Conservation (phyloP, 2,888 invertebrate genomes). For the Frankliniella fusca region DNA sequence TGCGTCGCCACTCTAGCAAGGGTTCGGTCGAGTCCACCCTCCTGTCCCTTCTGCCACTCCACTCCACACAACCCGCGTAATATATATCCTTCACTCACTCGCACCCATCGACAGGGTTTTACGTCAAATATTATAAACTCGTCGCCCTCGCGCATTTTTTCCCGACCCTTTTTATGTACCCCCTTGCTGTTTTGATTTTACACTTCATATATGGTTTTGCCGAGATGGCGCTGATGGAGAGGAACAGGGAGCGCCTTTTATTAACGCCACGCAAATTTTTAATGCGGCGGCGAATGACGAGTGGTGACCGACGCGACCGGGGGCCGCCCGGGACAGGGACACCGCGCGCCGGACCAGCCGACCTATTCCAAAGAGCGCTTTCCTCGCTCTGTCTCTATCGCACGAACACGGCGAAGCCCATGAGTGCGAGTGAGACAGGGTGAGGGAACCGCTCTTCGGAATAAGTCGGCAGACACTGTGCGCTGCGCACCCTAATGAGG, state of each 20-base stretch:
- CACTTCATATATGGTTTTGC: too few species aligned
- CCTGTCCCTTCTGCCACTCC: background rate
- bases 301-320: background rate
- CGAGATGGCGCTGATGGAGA: too few species aligned
- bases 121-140: background rate
- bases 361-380: too few species aligned
- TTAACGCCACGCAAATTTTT: background rate
- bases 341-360: too few species aligned
- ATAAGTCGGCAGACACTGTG: too few species aligned
- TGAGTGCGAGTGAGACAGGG: too few species aligned
- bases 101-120: background rate
- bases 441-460: too few species aligned
- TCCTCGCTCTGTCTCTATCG: too few species aligned
- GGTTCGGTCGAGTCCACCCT: background rate
- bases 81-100: background rate
- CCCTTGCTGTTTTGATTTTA: background rate
- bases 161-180: too few species aligned
- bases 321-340: background rate
- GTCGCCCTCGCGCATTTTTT: background rate
- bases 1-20: background rate
- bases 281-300: background rate
- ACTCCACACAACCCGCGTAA: background rate
- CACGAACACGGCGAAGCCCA: too few species aligned
- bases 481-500: slow-evolving; percentile 1
- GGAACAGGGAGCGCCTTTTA: background rate